Evolutionary conservation across 2,888 invertebrate species (phyloP), one percentile per base, ranked within the genome.

Genomic region (Polyommatus icarus): DNA sequence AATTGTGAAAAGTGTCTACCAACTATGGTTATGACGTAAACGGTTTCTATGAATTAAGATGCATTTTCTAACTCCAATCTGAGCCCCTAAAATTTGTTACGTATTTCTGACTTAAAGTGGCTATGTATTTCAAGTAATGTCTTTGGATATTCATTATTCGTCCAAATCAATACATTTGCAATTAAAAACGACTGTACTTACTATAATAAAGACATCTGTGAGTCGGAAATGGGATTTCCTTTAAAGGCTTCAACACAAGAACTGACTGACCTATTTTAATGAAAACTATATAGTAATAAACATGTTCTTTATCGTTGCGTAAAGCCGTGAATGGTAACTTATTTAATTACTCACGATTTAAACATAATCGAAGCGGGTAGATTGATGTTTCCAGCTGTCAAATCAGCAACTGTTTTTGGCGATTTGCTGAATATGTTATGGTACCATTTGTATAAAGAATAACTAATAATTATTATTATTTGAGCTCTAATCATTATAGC

Each of bases 231-330:
- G 29, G 29, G 29, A 67, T 67, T 67, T 67, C 67, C 67, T 67
- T 67, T 67, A 67, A 67, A 67, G 67, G 67, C 67, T 67, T 67
- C 24, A 61, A 12, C 67, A 15, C 15, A 32, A 67, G 18, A 67
- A 67, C 67, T 29, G 67, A 67, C 67, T 67, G 29, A 67, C 67
- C 67, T 67, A 67, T 67, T 67, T 67, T 12, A 67, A 18, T 67
- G 67, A 32, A 67, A 67, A 67, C 32, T 67, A 67, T 67, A 67
- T 67, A 67, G 67, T 32, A 67, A 67, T 67, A 67, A 67, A 67
- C 67, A 67, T 29, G 29, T 67, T 67, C 67, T 67, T 67, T 67
- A 12, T 67, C 24, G 29, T 29, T 67, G 67, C 15, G 67, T 29
- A 29, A 67, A 67, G 67, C 67, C 29, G 29, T 15, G 29, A 67